A percentile compares a stretch with the other conserved stretches of the same genome.
These are phyloP conservation scores for Nymphalis urticae DNA, from an alignment of 2,888 invertebrate species.

Conservation along the genomic window DNA sequence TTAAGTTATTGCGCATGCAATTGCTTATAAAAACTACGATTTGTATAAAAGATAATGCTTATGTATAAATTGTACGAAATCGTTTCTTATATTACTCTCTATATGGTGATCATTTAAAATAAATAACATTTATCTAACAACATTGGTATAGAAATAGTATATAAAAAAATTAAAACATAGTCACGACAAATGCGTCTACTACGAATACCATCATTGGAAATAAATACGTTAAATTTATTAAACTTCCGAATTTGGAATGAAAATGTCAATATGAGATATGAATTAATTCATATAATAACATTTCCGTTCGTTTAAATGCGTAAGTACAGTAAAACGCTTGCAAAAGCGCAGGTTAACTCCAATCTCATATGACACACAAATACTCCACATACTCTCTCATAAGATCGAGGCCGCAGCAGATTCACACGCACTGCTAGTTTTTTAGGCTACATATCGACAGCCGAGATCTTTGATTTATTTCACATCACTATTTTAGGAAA, in stretches of 20 bases:
- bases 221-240: conserved; percentile 31
- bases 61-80: conserved; percentile 10
- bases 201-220: conserved; percentile 27
- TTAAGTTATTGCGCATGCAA: background rate
- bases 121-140: conserved; percentile 17
- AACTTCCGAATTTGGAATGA: conserved; percentile 33
- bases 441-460: conserved; percentile 67
- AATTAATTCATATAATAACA: conserved; percentile 41
- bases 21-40: conserved; percentile 11
- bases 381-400: conserved; percentile 70
- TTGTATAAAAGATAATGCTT: conserved; percentile 12
- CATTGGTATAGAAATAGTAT: conserved; percentile 22
- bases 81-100: conserved; percentile 1
- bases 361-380: conserved; percentile 55
- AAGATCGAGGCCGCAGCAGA: conserved; percentile 66
- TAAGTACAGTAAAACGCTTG: conserved; percentile 28
- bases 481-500: conserved; percentile 80
- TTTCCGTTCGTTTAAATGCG: conserved; percentile 35
- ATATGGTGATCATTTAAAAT: conserved; percentile 25
- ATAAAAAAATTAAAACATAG: conserved; percentile 18
- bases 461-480: conserved; percentile 75
- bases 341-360: conserved; percentile 53
- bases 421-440: conserved; percentile 73
- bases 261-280: conserved; percentile 36
- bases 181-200: conserved; percentile 12